Evolutionary conservation across 30 jellyfish, hydroid and myxozoan genomes (phyloP), one percentile per base, ranked within the genome.

Genomic region (Pelagia noctiluca): DNA sequence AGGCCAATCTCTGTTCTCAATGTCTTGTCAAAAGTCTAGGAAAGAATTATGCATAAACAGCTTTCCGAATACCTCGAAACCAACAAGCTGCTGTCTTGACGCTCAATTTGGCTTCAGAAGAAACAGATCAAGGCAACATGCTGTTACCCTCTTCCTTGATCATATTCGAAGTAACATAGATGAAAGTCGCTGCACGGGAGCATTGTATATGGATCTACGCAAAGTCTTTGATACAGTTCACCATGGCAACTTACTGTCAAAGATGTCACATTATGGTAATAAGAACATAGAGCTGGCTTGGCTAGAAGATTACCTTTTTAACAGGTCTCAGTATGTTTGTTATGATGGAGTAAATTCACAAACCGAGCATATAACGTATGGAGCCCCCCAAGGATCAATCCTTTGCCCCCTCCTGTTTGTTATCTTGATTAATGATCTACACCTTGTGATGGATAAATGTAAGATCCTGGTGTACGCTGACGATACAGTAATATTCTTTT

Each of bases 111-210:
- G 61, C 79, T 76, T 49, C 54, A 63, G 78, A 52, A 50, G 63
- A 76, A 36, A 63, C 88, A 76, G 63, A 76, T 53, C 88, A 76
- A 76, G 16, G 61, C 88, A 50, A 31, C 63, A 76, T 61, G 88
- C 78, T 52, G 88, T 53, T 76, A 76, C 30, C 63, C 88, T 49
- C 63, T 76, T 54, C 78, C 78, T 76, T 76, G n/a, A n/a, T n/a
- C n/a, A n/a, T n/a, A n/a, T n/a, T n/a, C n/a, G n/a, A n/a, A n/a
- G n/a, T n/a, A n/a, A n/a, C n/a, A n/a, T n/a, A n/a, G n/a, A n/a
- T n/a, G n/a, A n/a, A n/a, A n/a, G n/a, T n/a, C n/a, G n/a, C 79
- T 76, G 88, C 78, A 54, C 88, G 32, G 88, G 88, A 76, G 2
- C 73, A 22, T 73, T 73, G 74, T 73, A 76, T 35, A 49, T n/a